Evolutionary conservation across 2,113 vertebrate genomes (phyloP).

Genomic region (Acrocephalus arundinaceus): DNA sequence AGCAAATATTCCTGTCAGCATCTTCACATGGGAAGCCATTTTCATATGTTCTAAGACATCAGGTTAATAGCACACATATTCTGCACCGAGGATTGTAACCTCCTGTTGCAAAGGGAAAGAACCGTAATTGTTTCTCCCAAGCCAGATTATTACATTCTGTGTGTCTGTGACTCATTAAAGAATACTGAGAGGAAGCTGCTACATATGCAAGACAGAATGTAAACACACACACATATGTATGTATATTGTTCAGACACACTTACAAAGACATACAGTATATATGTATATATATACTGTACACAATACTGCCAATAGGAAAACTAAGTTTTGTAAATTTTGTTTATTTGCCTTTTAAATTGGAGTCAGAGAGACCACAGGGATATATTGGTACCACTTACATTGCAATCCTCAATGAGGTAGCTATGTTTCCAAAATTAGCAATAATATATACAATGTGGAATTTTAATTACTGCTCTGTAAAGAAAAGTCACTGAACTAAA

Average conservation of each 20-base stretch:
- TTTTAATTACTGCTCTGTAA: neutral
- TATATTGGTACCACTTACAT: neutral
- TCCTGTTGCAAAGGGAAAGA: neutral
- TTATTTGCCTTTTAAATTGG: neutral
- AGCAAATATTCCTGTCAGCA: neutral
- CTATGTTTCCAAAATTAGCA: neutral
- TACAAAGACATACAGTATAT: neutral
- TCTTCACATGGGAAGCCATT: neutral
- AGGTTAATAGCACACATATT: neutral
- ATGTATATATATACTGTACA: no score
- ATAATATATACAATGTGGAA: neutral
- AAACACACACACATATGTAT: neutral
- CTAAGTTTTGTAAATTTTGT: neutral
- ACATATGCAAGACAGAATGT: neutral
- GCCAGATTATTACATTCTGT: neutral
- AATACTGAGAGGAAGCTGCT: neutral
- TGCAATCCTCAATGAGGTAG: neutral
- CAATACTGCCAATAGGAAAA: neutral
- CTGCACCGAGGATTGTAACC: neutral
- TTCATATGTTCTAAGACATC: neutral
- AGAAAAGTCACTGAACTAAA: constrained; percentile 11
- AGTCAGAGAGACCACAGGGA: neutral
- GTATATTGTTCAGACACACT: neutral
- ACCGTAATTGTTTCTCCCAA: neutral
- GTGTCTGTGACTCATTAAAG: neutral